Base-by-base conservation (phyloP, 2,797 vertebrate species). In the Parambassis ranga region DNA sequence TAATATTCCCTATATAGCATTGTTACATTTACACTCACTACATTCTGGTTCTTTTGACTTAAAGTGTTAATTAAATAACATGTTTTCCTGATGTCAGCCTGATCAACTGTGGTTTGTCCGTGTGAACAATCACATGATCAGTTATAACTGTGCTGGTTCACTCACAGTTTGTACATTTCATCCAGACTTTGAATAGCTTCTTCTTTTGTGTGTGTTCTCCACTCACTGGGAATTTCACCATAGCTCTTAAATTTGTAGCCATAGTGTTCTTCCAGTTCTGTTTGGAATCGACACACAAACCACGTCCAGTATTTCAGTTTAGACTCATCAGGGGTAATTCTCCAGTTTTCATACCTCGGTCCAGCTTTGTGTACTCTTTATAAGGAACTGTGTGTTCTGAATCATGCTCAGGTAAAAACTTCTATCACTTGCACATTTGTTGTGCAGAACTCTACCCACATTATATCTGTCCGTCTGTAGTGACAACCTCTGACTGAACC, bases 251-350 rank as follows among this genome's bases (percentile, higher is more conserved):
- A 81, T 20, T 57, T 59, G 6, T 20, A 10, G 0, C 3, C 0
- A 35, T 82, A 69, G 42, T 66, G 0, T 0, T 70, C 2, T 51
- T 88, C 85, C 10, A 89, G 61, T 1, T 88, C 3, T 4, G 41
- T 5, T 15, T 86, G 23, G 64, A 86, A 89, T 24, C 1, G 41
- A 20, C 73, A 81, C 4, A 85, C 60, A 74, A 88, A 87, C 89
- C 85, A 89, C 56, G 59, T 84, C 87, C 87, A 87, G 20, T 82
- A 88, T 1, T 19, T n/a, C 20, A 83, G 32, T 11, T 62, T 71
- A 4, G 85, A 83, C 2, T 4, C 13, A 43, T 88, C 82, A 26
- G 81, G 13, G 1, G 79, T 83, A 8, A 89, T 88, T 1, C 7
- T 57, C 86, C 87, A 87, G 2, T 16, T n/a, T 13, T 20, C 51